Evolutionary conservation across 1,140 invertebrate species (phyloP), one percentile per base, ranked within the genome.

Genomic region (Monochamus saltuarius): DNA sequence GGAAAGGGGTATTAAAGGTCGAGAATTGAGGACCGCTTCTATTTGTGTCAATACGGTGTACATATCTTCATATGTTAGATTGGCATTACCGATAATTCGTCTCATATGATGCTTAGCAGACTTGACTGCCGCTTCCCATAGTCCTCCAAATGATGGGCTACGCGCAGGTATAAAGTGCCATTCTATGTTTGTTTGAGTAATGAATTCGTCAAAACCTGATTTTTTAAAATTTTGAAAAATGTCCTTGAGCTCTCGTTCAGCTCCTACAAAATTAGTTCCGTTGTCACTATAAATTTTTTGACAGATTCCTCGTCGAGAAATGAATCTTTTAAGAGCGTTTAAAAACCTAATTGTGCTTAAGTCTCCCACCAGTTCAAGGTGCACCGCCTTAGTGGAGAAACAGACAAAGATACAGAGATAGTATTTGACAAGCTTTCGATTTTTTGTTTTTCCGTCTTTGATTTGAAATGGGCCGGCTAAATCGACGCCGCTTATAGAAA

Each of bases 141-240:
- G 62, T 2, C 76, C 77, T 40, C 78, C 77, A 40, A 72, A 68
- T 50, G 75, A 67, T 2, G 71, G 62, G 13, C 63, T 67, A 19
- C 35, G 4, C 0, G 73, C 68, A n/a, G 70, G 70, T 34, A 71
- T 77, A 58, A 80, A 79, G 50, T 76, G 63, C 76, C 76, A 80
- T 16, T 52, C 22, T 29, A 66, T 59, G 7, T 45, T 53, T 10
- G 36, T 29, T 35, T 54, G 14, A n/a, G 37, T 17, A n/a, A 53
- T 37, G 1, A 61, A 34, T 14, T 55, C 35, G 29, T 61, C 55
- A 38, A 29, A 29, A 29, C 22, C 55, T 61, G 7, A 4, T 10
- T 4, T 43, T 52, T n/a, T 55, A 29, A 55, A 61, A 55, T 46
- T 55, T 55, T 0, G 52, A 17, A 19, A 43, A 51, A 51, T 66